Percentiles rank a stretch among this genome's conserved stretches.
Conservation (phyloP, 2,113 vertebrate species). For the Daboia siamensis region DNA sequence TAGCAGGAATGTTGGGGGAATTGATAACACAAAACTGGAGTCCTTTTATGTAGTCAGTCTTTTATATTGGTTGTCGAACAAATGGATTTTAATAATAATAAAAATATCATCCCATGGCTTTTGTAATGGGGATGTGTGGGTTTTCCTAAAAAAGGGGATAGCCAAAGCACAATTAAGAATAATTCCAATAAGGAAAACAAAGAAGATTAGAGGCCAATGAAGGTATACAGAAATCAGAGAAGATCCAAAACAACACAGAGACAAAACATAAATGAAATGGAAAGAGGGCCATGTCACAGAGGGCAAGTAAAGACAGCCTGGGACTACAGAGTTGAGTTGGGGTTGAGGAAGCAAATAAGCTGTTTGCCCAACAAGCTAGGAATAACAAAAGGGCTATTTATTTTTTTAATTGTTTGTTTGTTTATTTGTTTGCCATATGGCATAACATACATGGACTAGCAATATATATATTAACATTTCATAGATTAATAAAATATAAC, state of each 20-base stretch:
- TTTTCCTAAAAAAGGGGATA: neutral
- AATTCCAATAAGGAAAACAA: neutral
- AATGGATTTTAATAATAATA: neutral
- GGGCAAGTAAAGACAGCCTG: neutral
- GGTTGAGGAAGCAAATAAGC: neutral
- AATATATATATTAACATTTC: too few relatives aligned
- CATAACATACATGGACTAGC: too few relatives aligned
- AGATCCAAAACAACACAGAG: neutral
- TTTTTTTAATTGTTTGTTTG: too few relatives aligned
- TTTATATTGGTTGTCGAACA: neutral
- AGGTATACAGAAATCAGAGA: neutral
- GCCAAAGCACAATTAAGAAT: neutral
- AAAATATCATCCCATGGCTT: neutral
- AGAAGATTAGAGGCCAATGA: neutral
- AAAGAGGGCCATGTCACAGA: neutral
- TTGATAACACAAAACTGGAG: neutral
- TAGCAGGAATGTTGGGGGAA: neutral
- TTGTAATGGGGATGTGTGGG: neutral
- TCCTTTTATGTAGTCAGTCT: neutral
- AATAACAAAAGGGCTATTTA: neutral
- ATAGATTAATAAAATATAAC: too few relatives aligned
- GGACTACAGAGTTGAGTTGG: neutral
- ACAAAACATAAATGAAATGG: neutral
- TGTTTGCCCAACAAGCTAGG: neutral
- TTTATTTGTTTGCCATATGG: too few relatives aligned